Evolutionary conservation across 2,888 invertebrate genomes (phyloP), one percentile per base, ranked within the genome.

Genomic region (Netelia inedita): DNA sequence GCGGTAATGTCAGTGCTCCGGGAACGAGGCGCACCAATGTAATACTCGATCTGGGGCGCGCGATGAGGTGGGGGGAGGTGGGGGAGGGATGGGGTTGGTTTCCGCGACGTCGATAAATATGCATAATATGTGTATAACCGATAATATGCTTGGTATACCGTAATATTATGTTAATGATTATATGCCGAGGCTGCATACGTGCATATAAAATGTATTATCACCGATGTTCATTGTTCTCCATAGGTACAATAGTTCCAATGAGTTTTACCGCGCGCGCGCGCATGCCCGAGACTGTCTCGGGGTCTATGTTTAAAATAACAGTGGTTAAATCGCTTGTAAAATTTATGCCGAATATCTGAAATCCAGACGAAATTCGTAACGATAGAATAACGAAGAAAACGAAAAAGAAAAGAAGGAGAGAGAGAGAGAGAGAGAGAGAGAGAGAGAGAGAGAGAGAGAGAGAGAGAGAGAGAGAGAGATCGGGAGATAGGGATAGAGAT

Each of bases 101-200:
- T 71, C 65, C 50, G 53, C 57, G 53, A 66, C 61, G 57, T 75
- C 74, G 61, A 82, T 85, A 85, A 79, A 81, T 79, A 79, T 85
- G 79, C 75, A 82, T 81, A 66, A 76, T 84, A 74, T 79, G 65
- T 73, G 68, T 65, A 75, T 66, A 76, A 21, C 72, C 79, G 85
- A 85, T 85, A 79, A 85, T 79, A 72, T 68, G 72, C 61, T 46
- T 59, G 21, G 66, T 53, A 68, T 43, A 79, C 81, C 69, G 79
- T 71, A 74, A 85, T 75, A 79, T 85, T 82, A 85, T 85, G 85
- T 76, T 82, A 85, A 82, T 82, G 50, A 75, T 66, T 61, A 68
- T 79, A 59, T 68, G 75, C 66, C 21, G 61, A 28, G 35, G 23
- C 73, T 28, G 82, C 85, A 85, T 79, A 72, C 79, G 79, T 79